Base-by-base conservation (phyloP, 2,113 vertebrate genomes). In the Leiothrix lutea region DNA sequence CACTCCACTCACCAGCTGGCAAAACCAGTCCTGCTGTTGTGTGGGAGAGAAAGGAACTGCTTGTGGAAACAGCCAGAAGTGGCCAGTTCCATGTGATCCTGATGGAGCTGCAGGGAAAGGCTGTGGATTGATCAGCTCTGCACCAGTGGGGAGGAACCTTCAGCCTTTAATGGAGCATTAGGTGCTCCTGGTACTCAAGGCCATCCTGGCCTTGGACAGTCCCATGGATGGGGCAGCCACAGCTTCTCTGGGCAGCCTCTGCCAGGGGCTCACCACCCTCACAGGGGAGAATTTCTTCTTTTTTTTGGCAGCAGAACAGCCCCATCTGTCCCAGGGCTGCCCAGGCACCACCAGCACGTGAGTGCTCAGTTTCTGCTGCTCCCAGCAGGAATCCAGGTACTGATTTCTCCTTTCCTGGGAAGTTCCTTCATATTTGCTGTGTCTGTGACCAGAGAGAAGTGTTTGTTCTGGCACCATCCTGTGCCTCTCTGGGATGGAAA, bases 311-410 rank as follows among this genome's bases (percentile, higher is more conserved):
- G n/a, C 25, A 58, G 13, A 50, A 8, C 40, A 81, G 50, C 50
- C 50, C 26, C 0, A 2, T 89, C 72, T 67, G 14, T 8, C 20
- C 3, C 2, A 29, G 31, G 24, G 10, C 50, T 69, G 29, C 19
- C 47, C 28, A 54, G 53, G 31, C 2, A 5, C 19, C 5, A 5
- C 2, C 3, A 86, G 36, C 28, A 29, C 0, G 0, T 2, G 12
- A 73, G 47, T 73, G 16, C 61, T 84, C 33, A 25, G 36, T 44
- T 85, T 36, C 73, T 65, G 50, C 74, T 44, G n/a, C 51, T 77
- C 20, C 26, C n/a, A 2, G 2, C 29, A 64, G 47, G 18, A 69
- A 29, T 20, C 25, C 66, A 38, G 42, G 13, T 12, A 44, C 53
- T 80, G 54, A 35, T 67, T 69, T 82, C 44, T 47, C 35, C 23